These are phyloP conservation scores for Oostethus manadensis DNA, from an alignment of 2,113 vertebrate genomes.

Conservation along the genomic window DNA sequence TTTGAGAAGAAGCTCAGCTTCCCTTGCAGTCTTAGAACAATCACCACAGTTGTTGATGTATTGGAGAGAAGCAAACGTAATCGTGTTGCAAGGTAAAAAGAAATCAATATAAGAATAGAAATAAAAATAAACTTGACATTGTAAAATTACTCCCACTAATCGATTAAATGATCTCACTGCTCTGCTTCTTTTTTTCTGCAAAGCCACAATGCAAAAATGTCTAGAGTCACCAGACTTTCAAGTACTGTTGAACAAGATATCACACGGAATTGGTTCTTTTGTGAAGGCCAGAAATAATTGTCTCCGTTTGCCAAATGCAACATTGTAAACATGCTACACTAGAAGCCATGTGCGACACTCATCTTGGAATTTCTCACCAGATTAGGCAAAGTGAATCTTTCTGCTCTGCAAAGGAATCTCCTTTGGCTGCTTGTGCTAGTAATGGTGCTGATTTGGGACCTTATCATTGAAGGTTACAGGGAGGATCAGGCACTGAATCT, in stretches of 20 bases:
- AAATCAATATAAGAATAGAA: neutral
- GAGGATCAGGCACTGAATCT: constrained; percentile 7
- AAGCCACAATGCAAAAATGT: too few relatives aligned
- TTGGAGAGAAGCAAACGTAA: too few relatives aligned
- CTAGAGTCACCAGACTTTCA: too few relatives aligned
- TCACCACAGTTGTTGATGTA: too few relatives aligned
- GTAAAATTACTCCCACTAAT: constrained; percentile 42
- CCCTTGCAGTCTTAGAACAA: too few relatives aligned
- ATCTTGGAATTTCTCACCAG: constrained; percentile 42
- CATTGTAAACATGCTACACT: constrained; percentile 35
- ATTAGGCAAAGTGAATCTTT: constrained; percentile 38
- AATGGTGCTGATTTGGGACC: constrained; percentile 14
- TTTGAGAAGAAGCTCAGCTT: too few relatives aligned
- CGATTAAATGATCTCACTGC: too few relatives aligned
- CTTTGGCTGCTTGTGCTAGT: constrained; percentile 24
- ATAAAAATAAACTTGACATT: constrained; percentile 25
- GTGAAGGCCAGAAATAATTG: constrained; percentile 19
- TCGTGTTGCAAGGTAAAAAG: too few relatives aligned
- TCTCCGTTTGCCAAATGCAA: constrained; percentile 38
- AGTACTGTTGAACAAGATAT: neutral
- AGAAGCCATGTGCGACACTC: constrained; percentile 12
- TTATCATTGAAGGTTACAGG: constrained; percentile 12
- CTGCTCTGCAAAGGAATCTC: constrained; percentile 19
- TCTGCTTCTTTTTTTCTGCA: too few relatives aligned
- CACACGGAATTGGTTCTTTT: constrained; percentile 1